Evolutionary conservation across 2,888 invertebrate genomes (phyloP).

Genomic region (Chaetogeoica ovagalla): DNA sequence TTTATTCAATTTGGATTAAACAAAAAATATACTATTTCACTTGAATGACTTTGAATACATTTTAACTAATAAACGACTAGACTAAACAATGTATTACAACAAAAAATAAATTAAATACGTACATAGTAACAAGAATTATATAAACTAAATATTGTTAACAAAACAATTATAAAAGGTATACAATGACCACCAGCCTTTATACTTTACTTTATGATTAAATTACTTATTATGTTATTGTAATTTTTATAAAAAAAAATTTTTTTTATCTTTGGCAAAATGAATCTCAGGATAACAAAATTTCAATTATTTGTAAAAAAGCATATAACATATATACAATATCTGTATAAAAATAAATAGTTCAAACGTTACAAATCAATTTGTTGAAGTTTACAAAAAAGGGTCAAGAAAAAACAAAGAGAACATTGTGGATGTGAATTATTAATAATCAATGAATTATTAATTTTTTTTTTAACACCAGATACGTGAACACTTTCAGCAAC

Average conservation of each 20-base stretch:
- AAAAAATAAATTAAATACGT: not conserved
- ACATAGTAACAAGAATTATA: not conserved
- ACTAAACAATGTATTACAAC: not conserved
- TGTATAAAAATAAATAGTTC: no score
- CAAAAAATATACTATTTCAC: no score
- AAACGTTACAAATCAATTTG: not conserved
- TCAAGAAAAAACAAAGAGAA: not conserved
- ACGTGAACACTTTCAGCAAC: slow-evolving; percentile 68
- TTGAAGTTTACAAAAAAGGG: not conserved
- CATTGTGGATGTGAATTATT: not conserved
- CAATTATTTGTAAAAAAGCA: not conserved
- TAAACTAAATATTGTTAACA: not conserved
- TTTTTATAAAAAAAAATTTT: not conserved
- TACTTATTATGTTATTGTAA: not conserved
- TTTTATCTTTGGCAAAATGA: slow-evolving; percentile 32
- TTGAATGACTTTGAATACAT: not conserved
- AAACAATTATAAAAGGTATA: not conserved
- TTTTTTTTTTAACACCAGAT: slow-evolving; percentile 58
- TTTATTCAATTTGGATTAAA: not conserved
- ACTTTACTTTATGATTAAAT: not conserved
- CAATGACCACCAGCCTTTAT: no score
- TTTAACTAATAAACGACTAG: slow-evolving; percentile 3
- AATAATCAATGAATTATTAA: slow-evolving; percentile 8
- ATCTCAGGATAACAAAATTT: not conserved
- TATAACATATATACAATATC: no score